Conservation (phyloP, 2,797 vertebrate species). For the Mus caroli region DNA sequence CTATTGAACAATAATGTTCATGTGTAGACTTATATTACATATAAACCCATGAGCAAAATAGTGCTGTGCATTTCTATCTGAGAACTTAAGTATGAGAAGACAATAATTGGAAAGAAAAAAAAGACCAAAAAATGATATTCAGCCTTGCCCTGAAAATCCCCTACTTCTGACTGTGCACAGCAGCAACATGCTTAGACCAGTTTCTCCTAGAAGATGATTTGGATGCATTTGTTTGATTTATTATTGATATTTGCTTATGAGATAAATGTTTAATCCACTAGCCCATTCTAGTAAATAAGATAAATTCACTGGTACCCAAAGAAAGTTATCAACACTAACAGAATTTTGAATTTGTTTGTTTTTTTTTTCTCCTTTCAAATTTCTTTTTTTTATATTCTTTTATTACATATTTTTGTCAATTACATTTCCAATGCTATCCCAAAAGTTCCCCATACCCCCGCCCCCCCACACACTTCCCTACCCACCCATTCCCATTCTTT, state of each 20-base stretch:
- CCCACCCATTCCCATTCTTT: no score
- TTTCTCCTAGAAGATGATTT: not conserved
- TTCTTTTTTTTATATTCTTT: no score
- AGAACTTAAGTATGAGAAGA: slow-evolving; percentile 64
- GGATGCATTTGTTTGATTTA: not conserved
- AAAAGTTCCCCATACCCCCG: no score
- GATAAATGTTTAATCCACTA: not conserved
- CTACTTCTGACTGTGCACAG: slow-evolving; percentile 28
- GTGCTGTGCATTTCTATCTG: not conserved
- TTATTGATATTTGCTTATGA: not conserved
- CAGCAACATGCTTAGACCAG: not conserved
- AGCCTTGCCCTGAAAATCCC: not conserved
- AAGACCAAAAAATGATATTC: slow-evolving; percentile 60
- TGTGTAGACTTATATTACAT: slow-evolving; percentile 26
- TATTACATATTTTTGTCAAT: no score
- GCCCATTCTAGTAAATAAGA: not conserved
- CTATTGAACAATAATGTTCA: slow-evolving; percentile 27
- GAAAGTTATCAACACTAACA: not conserved
- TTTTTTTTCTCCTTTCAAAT: not conserved
- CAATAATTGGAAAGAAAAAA: slow-evolving; percentile 55
- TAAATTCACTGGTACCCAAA: not conserved
- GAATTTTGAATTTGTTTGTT: not conserved
- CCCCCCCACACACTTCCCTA: no score
- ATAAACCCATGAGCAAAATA: slow-evolving; percentile 4
- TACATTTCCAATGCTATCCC: no score